These are phyloP conservation scores for Apodemus sylvaticus DNA, from an alignment of 2,113 vertebrate species.

Conservation along the genomic window DNA sequence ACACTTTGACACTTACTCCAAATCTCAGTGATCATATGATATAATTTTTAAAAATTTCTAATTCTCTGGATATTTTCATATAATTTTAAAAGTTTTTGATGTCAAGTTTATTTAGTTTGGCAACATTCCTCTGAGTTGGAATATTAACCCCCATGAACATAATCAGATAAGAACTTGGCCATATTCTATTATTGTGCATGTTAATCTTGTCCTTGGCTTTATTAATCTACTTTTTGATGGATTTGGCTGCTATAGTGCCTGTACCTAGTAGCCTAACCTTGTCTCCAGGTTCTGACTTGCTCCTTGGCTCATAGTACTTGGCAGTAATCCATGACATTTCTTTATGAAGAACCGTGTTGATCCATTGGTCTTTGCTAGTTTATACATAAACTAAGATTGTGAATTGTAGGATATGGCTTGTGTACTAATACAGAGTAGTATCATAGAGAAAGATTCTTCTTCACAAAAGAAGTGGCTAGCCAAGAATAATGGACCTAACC, in stretches of 20 bases:
- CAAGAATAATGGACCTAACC: not conserved
- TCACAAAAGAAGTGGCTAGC: not conserved
- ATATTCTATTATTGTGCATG: not conserved
- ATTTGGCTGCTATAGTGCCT: not conserved
- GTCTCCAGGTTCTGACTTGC: not conserved
- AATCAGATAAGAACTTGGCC: not conserved
- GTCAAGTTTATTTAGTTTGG: not conserved
- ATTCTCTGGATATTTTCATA: not conserved
- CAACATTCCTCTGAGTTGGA: not conserved
- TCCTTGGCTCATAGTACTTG: not conserved
- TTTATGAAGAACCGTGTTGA: not conserved
- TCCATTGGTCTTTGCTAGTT: not conserved
- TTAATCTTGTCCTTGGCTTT: not conserved
- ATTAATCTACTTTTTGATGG: not conserved
- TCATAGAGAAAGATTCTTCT: not conserved
- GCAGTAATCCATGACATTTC: not conserved
- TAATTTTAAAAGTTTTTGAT: not conserved
- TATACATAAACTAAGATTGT: slow-evolving; percentile 26
- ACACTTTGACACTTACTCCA: not conserved
- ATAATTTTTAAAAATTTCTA: not conserved
- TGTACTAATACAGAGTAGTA: not conserved
- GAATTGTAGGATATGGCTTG: not conserved
- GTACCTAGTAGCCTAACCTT: not conserved
- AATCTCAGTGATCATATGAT: not conserved
- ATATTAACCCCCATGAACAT: not conserved